Percentiles rank a stretch among this genome's conserved stretches.
Evolutionary conservation across 1,140 invertebrate species (phyloP).

Genomic region (Eumeta japonica): DNA sequence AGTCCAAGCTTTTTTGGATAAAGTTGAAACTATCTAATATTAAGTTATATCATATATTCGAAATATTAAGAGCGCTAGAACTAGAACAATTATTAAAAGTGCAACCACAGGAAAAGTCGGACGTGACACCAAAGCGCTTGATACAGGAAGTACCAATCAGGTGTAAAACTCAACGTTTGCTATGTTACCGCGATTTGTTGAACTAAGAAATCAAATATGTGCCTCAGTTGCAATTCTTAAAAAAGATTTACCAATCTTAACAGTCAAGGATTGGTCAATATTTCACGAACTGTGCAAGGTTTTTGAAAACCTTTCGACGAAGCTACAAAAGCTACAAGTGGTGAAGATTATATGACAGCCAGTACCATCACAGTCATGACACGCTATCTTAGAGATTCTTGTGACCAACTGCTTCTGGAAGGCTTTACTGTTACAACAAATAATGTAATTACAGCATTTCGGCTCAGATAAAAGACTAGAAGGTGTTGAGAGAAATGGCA

Average conservation of each 20-base stretch:
- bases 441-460: too few species aligned
- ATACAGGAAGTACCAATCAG: too few species aligned
- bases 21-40: slow-evolving; percentile 20
- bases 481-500: slow-evolving; percentile 1
- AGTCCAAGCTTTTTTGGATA: slow-evolving; percentile 12
- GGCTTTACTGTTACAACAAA: too few species aligned
- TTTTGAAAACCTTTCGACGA: slow-evolving; percentile 15
- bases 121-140: too few species aligned
- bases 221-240: slow-evolving; percentile 15
- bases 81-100: too few species aligned
- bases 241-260: too few species aligned
- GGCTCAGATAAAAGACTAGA: too few species aligned
- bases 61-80: slow-evolving; percentile 12
- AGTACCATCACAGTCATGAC: slow-evolving; percentile 14
- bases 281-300: slow-evolving; percentile 11
- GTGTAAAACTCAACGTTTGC: too few species aligned
- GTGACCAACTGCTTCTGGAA: too few species aligned
- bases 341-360: too few species aligned
- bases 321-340: slow-evolving; percentile 19
- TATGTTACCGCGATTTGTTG: slow-evolving; percentile 10
- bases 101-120: slow-evolving; percentile 7
- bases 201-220: slow-evolving; percentile 9
- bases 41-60: slow-evolving; percentile 21
- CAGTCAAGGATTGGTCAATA: slow-evolving; percentile 19
- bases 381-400: slow-evolving; percentile 9